phyloP scores from a whole-genome alignment of 1,140 invertebrate genomes.

The Neodiprion fabricii region DNA sequence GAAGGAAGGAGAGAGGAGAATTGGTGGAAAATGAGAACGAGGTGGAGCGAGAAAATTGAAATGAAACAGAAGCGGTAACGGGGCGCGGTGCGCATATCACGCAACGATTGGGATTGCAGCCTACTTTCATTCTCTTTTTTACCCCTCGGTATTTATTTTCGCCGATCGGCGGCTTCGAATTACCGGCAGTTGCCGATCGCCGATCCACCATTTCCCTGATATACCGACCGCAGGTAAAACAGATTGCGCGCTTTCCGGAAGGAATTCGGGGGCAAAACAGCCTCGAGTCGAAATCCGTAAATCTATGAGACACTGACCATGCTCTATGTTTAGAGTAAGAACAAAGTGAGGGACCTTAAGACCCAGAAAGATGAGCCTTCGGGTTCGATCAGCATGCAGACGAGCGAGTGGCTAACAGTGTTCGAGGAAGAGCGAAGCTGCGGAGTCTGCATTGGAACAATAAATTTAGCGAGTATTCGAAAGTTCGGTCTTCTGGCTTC shows the following conservation, averaged over 20 bases:
- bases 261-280: no score
- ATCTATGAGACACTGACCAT: no score
- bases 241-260: neutral
- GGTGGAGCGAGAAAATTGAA: neutral
- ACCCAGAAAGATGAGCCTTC: no score
- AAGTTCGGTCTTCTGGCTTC: conserved; percentile 1
- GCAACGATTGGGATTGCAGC: neutral
- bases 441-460: neutral
- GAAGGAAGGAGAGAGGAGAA: no score
- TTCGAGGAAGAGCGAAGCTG: neutral
- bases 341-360: no score
- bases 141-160: neutral
- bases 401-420: no score
- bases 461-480: neutral
- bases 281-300: no score
- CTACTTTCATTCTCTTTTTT: neutral
- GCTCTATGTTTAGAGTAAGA: conserved; percentile 8
- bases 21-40: neutral
- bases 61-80: neutral
- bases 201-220: no score
- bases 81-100: neutral
- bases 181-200: neutral
- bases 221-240: conserved; percentile 4
- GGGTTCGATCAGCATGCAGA: no score
- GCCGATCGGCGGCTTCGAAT: neutral